These are phyloP conservation scores for Phataginus tricuspis DNA, from an alignment of 2,797 vertebrate genomes.

Conservation along the genomic window DNA sequence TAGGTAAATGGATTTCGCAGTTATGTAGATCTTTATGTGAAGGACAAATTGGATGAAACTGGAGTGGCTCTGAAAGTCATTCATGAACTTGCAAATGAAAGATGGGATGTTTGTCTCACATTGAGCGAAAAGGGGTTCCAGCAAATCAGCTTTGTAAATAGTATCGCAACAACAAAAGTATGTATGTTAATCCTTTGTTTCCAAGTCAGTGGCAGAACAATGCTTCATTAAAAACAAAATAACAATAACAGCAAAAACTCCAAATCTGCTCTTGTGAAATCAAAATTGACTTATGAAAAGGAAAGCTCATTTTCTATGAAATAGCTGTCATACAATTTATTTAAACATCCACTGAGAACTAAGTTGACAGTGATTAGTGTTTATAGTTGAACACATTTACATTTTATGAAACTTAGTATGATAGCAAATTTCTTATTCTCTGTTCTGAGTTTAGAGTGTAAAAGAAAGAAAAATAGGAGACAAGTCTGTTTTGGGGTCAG, in stretches of 20 bases:
- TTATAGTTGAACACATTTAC: slow-evolving; percentile 9
- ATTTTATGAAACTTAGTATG: slow-evolving; percentile 49
- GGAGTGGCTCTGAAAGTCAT: slow-evolving; percentile 94
- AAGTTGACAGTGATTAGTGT: background rate
- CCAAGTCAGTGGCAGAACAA: background rate
- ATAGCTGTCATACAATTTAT: background rate
- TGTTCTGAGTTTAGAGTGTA: slow-evolving; percentile 23
- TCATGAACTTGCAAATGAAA: slow-evolving; percentile 92
- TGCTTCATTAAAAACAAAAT: slow-evolving; percentile 18
- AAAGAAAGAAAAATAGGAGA: slow-evolving; percentile 13
- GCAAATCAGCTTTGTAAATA: slow-evolving; percentile 96
- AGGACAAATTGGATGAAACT: slow-evolving; percentile 94
- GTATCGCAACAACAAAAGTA: slow-evolving; percentile 96
- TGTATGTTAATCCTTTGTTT: slow-evolving; percentile 54
- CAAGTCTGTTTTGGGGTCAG: slow-evolving; percentile 8
- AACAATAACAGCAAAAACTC: background rate
- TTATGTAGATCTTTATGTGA: slow-evolving; percentile 95
- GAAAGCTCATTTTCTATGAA: slow-evolving; percentile 50
- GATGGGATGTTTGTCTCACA: slow-evolving; percentile 94
- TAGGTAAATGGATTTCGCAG: slow-evolving; percentile 94
- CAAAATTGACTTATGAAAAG: slow-evolving; percentile 47
- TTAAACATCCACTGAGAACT: slow-evolving; percentile 21
- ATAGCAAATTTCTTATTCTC: background rate
- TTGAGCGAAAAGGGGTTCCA: slow-evolving; percentile 95
- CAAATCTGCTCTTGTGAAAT: slow-evolving; percentile 31